Base-by-base conservation (phyloP, 2,888 invertebrate genomes). In the Marronus borbonicus region DNA sequence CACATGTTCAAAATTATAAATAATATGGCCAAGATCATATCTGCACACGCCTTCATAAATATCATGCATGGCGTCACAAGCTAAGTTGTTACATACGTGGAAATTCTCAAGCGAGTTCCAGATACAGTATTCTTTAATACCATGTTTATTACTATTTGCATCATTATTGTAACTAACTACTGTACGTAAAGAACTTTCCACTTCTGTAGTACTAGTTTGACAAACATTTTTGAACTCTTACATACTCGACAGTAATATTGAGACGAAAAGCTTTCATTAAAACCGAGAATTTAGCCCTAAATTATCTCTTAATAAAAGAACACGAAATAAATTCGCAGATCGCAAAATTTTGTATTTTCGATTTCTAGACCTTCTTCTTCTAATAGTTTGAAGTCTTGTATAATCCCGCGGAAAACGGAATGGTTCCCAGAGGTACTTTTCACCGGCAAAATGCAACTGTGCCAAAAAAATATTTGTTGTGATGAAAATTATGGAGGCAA, bases 221-320 rank as follows among this genome's bases (percentile, higher is more conserved):
- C 17, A 17, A 17, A 44, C 1, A 8, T 44, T 12, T 44, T 44
- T 44, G 12, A 8, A 44, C 1, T 8, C 5, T 12, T 5, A 44
- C 44, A 44, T 8, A 44, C 5, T 44, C 44, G 44, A 44, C 44
- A 44, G 12, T 44, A 44, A 44, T 44, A 44, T 8, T 44, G 5
- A 8, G 44, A 44, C 0, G 5, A 8, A 44, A 44, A 44, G 12
- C 12, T 44, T 44, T 44, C 44, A 12, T 7, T 60, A 60, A 60
- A 60, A n/a, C 60, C 80, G 58, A 77, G 76, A 24, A 72, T 80
- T 76, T 58, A 75, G 20, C 1, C 65, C 80, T 65, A 81, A 64
- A 80, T 81, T 81, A 70, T 81, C 81, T 4, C 80, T 80, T 12
- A 80, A 69, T 62, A 81, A 49, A 14, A 77, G 60, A 10, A 65